Conservation (phyloP, 2,888 invertebrate species). For the Ferrisia virgata region DNA sequence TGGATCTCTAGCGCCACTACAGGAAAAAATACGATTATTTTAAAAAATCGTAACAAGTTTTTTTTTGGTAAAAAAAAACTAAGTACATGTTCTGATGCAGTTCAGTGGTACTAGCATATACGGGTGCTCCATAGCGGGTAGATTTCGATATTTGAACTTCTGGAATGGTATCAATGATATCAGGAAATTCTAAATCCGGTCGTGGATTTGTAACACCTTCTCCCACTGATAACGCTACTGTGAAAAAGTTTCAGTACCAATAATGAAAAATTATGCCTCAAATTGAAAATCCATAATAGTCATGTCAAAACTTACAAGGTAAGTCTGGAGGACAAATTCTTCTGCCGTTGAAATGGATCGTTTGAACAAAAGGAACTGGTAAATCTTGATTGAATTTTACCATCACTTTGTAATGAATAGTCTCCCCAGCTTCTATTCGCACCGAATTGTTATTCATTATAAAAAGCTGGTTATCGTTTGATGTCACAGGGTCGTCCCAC, state of each 20-base stretch:
- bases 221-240: constrained; percentile 32
- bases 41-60: neutral
- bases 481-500: constrained; percentile 61
- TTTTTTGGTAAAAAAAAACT: neutral
- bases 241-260: neutral
- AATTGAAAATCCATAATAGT: neutral
- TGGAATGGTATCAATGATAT: neutral
- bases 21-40: no score
- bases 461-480: constrained; percentile 61
- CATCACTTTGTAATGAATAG: constrained; percentile 60
- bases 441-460: constrained; percentile 61
- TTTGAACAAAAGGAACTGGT: constrained; percentile 56
- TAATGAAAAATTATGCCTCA: neutral
- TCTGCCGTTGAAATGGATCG: constrained; percentile 60
- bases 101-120: neutral
- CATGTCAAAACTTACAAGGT: constrained; percentile 47
- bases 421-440: constrained; percentile 60
- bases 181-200: constrained; percentile 48
- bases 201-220: constrained; percentile 33
- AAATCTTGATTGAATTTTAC: constrained; percentile 59
- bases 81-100: neutral
- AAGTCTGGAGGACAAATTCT: constrained; percentile 54
- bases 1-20: neutral
- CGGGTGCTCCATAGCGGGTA: neutral
- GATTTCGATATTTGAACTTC: neutral